Base-by-base conservation (phyloP, 2,797 vertebrate genomes). In the Acanthurus lineatus region DNA sequence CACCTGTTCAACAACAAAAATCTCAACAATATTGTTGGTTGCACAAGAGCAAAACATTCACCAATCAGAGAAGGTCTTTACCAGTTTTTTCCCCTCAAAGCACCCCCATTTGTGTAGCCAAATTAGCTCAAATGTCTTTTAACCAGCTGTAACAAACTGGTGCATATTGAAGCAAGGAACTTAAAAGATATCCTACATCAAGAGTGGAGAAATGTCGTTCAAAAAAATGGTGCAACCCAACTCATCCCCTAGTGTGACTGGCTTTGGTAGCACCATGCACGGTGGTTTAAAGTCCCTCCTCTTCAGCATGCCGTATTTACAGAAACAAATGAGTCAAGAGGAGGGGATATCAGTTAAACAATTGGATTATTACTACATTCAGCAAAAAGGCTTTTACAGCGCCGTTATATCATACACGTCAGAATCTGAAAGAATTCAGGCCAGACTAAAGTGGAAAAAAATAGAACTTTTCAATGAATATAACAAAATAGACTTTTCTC, bases 401-500 rank as follows among this genome's bases (percentile, higher is more conserved):
- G 83, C 89, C 59, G 53, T 89, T 78, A 76, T 84, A 87, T 86
- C 76, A 45, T 82, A 93, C 91, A 92, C 88, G 87, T 90, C 66
- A 81, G 84, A 92, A 91, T 91, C 76, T 73, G 67, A 89, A 89
- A 85, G 77, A 88, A 88, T 90, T 90, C 84, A 85, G 84, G 91
- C 87, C 88, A 74, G 92, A 93, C 86, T 64, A 59, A 85, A 86
- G 89, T 87, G 91, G 91, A 84, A 90, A 92, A 93, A 94, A 93
- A 94, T 94, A 94, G 77, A 94, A 90, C 86, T 89, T 92, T 69
- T 92, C 79, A 93, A 91, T 92, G 79, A 93, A 93, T 94, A 94
- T 96, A 94, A 93, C 93, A 94, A 95, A 95, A 95, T 93, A 94
- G 91, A 94, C 77, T 88, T 89, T 89, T 92, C 83, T 92, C 79